Conservation (phyloP, 1,140 invertebrate species). For the Lucilia cuprina region DNA sequence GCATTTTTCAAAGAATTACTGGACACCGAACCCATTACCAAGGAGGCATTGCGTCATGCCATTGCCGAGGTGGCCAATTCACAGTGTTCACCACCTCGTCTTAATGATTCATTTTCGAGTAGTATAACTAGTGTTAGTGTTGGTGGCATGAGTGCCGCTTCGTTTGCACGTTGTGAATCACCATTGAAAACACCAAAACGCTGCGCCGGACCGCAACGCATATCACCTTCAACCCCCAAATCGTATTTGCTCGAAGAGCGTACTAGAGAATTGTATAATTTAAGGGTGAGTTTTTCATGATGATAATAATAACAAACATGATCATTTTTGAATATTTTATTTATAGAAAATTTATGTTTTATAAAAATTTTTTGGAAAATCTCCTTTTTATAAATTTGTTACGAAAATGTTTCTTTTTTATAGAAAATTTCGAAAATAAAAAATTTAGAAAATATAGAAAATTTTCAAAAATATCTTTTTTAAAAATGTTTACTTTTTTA, state of each 20-base stretch:
- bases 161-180: conserved; percentile 12
- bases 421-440: no score
- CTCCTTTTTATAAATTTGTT: no score
- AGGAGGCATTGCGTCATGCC: conserved; percentile 40
- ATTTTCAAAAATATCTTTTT: no score
- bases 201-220: conserved; percentile 28
- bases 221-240: conserved; percentile 51
- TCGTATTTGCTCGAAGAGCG: conserved; percentile 48
- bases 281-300: conserved; percentile 43
- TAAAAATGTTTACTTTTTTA: no score
- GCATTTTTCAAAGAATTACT: conserved; percentile 47
- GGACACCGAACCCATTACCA: conserved; percentile 38
- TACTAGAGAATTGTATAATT: conserved; percentile 47
- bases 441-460: no score
- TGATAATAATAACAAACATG: no score
- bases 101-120: conserved; percentile 10
- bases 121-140: neutral
- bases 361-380: no score
- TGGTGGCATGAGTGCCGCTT: neutral
- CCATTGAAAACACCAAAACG: conserved; percentile 32
- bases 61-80: conserved; percentile 42
- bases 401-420: neutral
- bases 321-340: neutral
- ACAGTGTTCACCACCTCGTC: neutral
- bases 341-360: neutral